Base-by-base conservation (phyloP, 1,140 invertebrate genomes). In the Pseudomyrmex pallidus region DNA sequence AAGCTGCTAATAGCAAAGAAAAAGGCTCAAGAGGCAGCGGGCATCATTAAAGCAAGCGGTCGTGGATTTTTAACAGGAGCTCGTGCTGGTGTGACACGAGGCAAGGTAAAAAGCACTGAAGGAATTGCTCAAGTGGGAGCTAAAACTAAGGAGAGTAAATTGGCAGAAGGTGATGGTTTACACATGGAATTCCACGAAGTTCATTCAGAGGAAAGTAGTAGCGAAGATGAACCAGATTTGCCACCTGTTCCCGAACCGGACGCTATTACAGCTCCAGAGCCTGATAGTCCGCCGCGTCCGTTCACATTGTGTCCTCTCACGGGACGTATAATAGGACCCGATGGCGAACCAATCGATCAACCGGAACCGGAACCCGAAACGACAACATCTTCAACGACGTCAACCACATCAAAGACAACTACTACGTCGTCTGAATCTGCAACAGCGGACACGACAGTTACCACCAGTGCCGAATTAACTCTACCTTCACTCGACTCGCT, bases 301-400 rank as follows among this genome's bases (percentile, higher is more conserved):
- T 95, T 97, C 56, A 96, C 96, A 9, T 92, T 97, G 57, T 96
- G 96, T 90, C 96, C 97, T 9, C 87, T 95, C 1, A 96, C 96
- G 1, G 96, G 97, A 12, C 95, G 96, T 82, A 95, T 97, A 17
- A 95, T 97, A n/a, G 96, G 96, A 22, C 96, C 96, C 0, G 96
- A 96, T 92, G 96, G 96, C 10, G 96, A 97, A 91, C 96, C 96
- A 10, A 94, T 96, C 0, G 93, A 93, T 50, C 90, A 88, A 57
- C 74, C 88, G 2, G 90, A 91, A 35, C 84, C 90, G 0, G 91
- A 92, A 52, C 84, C 88, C 1, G 82, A 91, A 74, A 64, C 84
- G 1, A 84, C 86, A 74, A 74, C 87, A 13, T 83, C 83, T n/a
- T 74, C 85, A 4, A 77, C 86, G 3, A 67, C 86, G 13, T 85